Base-by-base conservation (phyloP, 92 coral and sea anemone species). In the Metridium senile region DNA sequence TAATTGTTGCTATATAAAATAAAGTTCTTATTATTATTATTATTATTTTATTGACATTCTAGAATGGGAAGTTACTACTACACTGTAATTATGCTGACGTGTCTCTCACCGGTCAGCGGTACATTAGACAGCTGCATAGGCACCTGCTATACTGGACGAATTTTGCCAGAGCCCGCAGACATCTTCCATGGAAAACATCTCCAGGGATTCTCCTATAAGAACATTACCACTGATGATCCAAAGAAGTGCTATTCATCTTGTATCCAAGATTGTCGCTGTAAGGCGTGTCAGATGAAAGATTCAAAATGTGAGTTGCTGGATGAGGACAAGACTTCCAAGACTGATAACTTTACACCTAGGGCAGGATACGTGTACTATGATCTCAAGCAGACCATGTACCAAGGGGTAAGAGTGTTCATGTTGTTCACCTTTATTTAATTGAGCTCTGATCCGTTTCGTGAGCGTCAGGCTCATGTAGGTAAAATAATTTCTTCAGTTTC, bases 201-300 rank as follows among this genome's bases (percentile, higher is more conserved):
- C 51, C 27, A 33, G 29, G 76, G 76, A 72, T 54, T 43, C 74
- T 72, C 76, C 75, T 79, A 69, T 68, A 58, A 58, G 74, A 79
- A 79, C 84, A 33, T 79, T 63, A 79, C 84, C 49, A 66, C 84
- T 64, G 70, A 69, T 47, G 65, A 32, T 56, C 75, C 84, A 43
- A 52, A 21, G 27, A 63, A 70, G 68, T 79, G 84, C 68, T 79
- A 67, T 76, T 69, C 76, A 47, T 69, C 76, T 28, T 70, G 84
- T 69, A 27, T 70, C 53, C 46, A 63, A 32, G 84, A 79, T 39
- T 79, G 87, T 77, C 82, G 82, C 4, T 83, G 87, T 70, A 49
- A 68, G 58, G 82, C 82, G 64, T 76, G 62, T 70, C 87, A 83
- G 70, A 35, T 83, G 73, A 68, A 83, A 72, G 78, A 45, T 72